Evolutionary conservation across 2,797 vertebrate species (phyloP).

Genomic region (Ispidina picta): DNA sequence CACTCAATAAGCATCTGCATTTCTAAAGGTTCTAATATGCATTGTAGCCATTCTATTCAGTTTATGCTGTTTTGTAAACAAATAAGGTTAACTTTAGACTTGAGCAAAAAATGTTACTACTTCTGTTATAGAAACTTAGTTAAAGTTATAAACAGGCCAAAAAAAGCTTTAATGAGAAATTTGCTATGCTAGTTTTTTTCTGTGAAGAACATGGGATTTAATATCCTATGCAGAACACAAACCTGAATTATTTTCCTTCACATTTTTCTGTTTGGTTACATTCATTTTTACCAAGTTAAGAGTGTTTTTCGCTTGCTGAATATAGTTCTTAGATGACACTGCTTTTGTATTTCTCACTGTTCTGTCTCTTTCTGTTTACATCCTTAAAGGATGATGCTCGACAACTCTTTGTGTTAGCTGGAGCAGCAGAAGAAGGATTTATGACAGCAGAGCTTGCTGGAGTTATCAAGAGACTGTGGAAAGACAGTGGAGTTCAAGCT

Average conservation of each 20-base stretch:
- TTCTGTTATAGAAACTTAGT: background rate
- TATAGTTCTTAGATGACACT: background rate
- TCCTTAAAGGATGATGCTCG: constrained; percentile 90
- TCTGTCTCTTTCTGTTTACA: background rate
- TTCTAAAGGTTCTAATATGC: background rate
- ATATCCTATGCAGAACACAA: background rate
- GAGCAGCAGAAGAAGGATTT: constrained; percentile 96
- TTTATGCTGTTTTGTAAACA: background rate
- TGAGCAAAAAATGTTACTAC: background rate
- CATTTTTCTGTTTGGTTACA: background rate
- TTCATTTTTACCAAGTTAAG: background rate
- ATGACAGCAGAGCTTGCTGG: constrained; percentile 96
- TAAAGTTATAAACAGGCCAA: background rate
- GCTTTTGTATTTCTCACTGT: background rate
- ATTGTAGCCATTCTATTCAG: background rate
- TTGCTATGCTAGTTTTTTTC: background rate
- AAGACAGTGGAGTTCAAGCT: constrained; percentile 93
- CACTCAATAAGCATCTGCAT: background rate
- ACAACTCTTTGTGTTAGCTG: constrained; percentile 95
- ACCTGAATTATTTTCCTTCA: background rate
- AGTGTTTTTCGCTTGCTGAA: background rate
- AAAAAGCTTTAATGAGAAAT: background rate
- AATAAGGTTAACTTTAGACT: background rate
- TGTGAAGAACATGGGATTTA: background rate
- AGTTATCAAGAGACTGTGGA: constrained; percentile 97